Base-by-base conservation (phyloP, 2,113 vertebrate genomes). In the Pholis gunnellus region DNA sequence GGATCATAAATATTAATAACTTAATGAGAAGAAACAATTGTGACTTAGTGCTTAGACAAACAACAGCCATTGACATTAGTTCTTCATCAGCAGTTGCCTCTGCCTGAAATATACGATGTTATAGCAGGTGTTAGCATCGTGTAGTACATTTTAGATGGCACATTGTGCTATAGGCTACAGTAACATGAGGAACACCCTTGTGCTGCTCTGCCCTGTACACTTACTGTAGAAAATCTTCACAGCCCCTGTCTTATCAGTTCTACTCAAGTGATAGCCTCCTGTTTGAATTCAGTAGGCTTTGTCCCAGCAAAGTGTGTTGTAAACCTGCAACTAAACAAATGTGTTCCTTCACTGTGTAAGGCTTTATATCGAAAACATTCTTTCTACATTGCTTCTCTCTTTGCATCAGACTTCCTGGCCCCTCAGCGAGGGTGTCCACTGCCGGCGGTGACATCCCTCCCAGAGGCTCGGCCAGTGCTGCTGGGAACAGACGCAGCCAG, bases 401-500 rank as follows among this genome's bases (percentile, higher is more conserved):
- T 75, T 70, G 34, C 86, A 75, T 74, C 92, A 99, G 98, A 94
- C 97, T 99, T 85, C 98, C 98, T 78, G 98, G 97, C 83, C 98
- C 97, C 65, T 96, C 96, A 14, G 76, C 94, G 15, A 97, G 97
- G 92, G 94, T 96, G 87, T 96, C 96, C 46, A 78, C 97, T 96
- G 97, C 96, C 46, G 96, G 97, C 96, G 95, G 96, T 44, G 98
- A 99, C 89, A 91, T 95, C 91, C 88, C 95, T 75, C 96, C 96
- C 0, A 79, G 91, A 36, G 96, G 96, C 67, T 92, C 96, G 40
- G 83, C 95, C 74, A 85, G 94, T 88, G 94, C 96, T 71, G 95
- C 96, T 77, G 96, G 95, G 89, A 98, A 97, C 92, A 94, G 98
- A 18, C 97, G 97, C 86, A 99, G 98, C 90, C 98, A 98, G 95